Evolutionary conservation across 92 coral and sea anemone genomes (phyloP).

Genomic region (Parazoanthus darwini): DNA sequence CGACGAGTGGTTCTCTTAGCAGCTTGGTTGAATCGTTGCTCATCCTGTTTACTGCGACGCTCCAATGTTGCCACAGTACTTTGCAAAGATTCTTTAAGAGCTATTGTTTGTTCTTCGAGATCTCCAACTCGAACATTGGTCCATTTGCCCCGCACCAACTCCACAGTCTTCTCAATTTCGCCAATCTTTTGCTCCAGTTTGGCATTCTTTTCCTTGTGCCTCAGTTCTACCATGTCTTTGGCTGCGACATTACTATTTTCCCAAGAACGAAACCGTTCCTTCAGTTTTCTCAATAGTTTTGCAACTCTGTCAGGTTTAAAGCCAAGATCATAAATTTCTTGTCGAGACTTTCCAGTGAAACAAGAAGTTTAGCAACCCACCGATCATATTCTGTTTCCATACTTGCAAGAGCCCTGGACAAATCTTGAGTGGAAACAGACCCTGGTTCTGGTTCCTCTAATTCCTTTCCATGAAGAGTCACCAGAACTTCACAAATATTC

Average conservation of each 20-base stretch:
- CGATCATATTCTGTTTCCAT: constrained; percentile 66
- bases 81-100: constrained; percentile 31
- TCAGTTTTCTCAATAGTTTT: constrained; percentile 36
- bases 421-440: constrained; percentile 45
- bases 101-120: constrained; percentile 25
- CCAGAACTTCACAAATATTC: constrained; percentile 42
- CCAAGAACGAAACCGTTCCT: constrained; percentile 32
- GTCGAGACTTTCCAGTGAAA: constrained; percentile 50
- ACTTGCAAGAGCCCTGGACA: constrained; percentile 45
- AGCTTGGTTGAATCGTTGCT: constrained; percentile 47
- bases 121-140: constrained; percentile 47
- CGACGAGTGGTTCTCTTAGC: no score
- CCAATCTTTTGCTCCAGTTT: constrained; percentile 30
- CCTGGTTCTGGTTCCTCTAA: constrained; percentile 38
- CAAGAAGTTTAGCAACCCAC: constrained; percentile 47
- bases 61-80: constrained; percentile 50
- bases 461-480: constrained; percentile 43
- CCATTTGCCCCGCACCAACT: constrained; percentile 44
- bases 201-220: constrained; percentile 41
- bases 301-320: constrained; percentile 52
- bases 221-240: constrained; percentile 53
- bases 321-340: constrained; percentile 52
- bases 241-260: constrained; percentile 50
- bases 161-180: constrained; percentile 37
- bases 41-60: constrained; percentile 37